phyloP scores from a whole-genome alignment of 2,113 vertebrate species.

The Rhodinocichla rosea region DNA sequence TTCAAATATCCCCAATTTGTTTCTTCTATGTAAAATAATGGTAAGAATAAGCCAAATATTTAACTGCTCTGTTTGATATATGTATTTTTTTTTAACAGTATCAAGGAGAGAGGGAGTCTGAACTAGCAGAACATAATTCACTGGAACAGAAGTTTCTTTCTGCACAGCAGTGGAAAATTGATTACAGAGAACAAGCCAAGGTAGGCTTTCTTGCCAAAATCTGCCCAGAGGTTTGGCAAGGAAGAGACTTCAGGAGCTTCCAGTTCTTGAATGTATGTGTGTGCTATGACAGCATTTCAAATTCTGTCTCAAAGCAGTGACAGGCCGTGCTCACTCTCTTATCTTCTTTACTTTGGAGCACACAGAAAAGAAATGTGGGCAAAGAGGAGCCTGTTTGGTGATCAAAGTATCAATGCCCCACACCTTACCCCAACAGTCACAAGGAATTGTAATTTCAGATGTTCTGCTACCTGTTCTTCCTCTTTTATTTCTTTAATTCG shows the following conservation, averaged over 20 bases:
- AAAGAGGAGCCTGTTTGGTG: neutral
- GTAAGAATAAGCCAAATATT: neutral
- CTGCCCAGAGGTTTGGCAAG: neutral
- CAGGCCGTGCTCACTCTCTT: neutral
- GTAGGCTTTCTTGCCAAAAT: slow-evolving; percentile 49
- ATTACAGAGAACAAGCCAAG: slow-evolving; percentile 66
- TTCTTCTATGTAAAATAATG: neutral
- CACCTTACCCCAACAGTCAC: neutral
- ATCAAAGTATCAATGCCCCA: neutral
- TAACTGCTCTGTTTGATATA: neutral
- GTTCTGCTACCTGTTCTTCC: neutral
- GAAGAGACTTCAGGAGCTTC: neutral
- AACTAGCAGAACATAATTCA: slow-evolving; percentile 78
- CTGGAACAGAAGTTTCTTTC: slow-evolving; percentile 76
- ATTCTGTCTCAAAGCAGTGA: neutral
- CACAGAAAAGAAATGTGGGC: neutral
- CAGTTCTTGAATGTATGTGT: neutral
- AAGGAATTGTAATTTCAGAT: neutral
- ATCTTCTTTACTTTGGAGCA: neutral
- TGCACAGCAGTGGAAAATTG: slow-evolving; percentile 70
- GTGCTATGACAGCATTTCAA: neutral
- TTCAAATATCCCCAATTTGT: neutral
- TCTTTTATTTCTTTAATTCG: neutral
- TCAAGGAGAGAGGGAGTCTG: slow-evolving; percentile 70
- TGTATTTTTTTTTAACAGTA: slow-evolving; percentile 64